Evolutionary conservation across 2,888 invertebrate genomes (phyloP).

Genomic region (Cybosia mesomella): DNA sequence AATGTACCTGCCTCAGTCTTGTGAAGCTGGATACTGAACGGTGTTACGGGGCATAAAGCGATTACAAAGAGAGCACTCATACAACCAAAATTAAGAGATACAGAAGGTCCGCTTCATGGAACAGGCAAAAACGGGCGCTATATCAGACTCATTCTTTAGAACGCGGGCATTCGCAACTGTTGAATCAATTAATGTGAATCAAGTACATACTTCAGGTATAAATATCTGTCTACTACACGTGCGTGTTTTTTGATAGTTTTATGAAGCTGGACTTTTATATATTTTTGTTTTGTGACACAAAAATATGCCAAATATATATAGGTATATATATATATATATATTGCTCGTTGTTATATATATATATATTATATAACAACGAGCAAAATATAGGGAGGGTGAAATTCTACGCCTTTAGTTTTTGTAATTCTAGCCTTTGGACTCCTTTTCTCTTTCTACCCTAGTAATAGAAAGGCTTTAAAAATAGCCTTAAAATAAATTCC

Average conservation of each 20-base stretch:
- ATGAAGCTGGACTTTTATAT: neutral
- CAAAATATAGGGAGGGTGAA: neutral
- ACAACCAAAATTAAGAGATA: neutral
- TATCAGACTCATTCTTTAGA: neutral
- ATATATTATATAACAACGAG: too few species aligned
- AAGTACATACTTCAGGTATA: neutral
- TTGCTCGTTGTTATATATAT: too few species aligned
- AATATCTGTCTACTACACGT: neutral
- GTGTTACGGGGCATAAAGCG: neutral
- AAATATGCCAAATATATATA: neutral
- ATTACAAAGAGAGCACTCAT: neutral
- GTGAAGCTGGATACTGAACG: too few species aligned
- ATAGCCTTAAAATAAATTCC: neutral
- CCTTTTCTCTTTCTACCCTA: neutral
- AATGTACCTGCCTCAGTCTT: too few species aligned
- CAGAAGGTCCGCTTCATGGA: neutral
- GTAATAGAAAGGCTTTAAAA: neutral
- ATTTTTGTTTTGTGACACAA: neutral
- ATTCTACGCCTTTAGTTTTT: neutral
- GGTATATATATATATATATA: too few species aligned
- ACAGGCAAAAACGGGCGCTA: neutral
- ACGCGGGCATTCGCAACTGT: conserved; percentile 1
- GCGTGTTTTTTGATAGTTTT: neutral
- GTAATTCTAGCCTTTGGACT: fast-evolving
- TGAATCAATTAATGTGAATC: neutral